Conservation (phyloP, 1,140 invertebrate species). For the Drosophila fuyamai region DNA sequence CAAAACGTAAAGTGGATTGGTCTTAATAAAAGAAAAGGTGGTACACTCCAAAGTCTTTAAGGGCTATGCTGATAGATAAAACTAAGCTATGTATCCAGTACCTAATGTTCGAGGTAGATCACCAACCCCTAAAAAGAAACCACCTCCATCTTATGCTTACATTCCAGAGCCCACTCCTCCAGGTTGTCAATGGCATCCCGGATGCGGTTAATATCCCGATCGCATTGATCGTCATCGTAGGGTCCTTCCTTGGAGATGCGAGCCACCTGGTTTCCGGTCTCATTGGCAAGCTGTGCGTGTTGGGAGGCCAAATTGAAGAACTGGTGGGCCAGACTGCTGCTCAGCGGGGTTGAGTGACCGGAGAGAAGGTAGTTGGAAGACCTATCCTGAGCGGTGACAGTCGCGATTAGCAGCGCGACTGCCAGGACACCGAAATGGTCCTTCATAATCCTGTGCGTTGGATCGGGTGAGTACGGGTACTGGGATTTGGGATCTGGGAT, state of each 20-base stretch:
- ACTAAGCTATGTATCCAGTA: no score
- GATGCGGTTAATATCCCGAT: conserved; percentile 53
- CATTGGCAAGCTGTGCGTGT: neutral
- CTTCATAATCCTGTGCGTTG: conserved; percentile 40
- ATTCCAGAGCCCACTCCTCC: conserved; percentile 73
- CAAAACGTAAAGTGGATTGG: neutral
- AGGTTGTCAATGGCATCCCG: conserved; percentile 53
- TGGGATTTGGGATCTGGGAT: neutral
- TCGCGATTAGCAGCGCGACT: conserved; percentile 33
- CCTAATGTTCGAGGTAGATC: neutral
- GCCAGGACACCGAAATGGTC: conserved; percentile 32
- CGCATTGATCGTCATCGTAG: conserved; percentile 40
- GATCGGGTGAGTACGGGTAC: neutral
- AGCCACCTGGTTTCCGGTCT: neutral
- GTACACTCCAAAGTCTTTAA: no score
- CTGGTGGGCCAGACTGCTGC: conserved; percentile 59
- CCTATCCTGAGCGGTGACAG: conserved; percentile 18
- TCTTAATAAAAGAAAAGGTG: neutral
- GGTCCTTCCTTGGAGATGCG: neutral
- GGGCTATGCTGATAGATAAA: neutral
- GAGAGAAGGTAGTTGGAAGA: conserved; percentile 23
- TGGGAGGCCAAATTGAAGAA: conserved; percentile 50
- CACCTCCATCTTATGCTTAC: conserved; percentile 30
- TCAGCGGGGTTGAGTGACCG: conserved; percentile 48
- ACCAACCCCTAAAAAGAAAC: neutral